phyloP scores from a whole-genome alignment of 1,140 invertebrate species.

The Brachionus plicatilis region DNA sequence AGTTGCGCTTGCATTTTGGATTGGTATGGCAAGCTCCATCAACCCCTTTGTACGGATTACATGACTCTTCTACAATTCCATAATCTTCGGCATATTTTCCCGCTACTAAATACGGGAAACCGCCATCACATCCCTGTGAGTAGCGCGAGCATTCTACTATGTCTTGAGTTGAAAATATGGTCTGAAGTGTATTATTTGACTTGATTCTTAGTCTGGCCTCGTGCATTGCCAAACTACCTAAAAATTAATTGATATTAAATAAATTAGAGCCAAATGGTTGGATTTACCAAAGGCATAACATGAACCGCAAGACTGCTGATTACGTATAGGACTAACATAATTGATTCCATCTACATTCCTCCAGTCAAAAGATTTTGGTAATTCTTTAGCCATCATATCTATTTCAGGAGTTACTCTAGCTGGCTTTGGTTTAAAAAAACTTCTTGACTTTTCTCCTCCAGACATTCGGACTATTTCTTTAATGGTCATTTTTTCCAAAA shows the following conservation, averaged over 20 bases:
- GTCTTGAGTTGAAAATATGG: constrained; percentile 58
- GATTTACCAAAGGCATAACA: constrained; percentile 60
- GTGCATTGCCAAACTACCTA: constrained; percentile 49
- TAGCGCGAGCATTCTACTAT: constrained; percentile 59
- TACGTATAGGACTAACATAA: constrained; percentile 60
- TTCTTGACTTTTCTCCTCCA: constrained; percentile 51
- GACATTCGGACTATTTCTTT: constrained; percentile 50
- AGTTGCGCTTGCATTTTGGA: constrained; percentile 51
- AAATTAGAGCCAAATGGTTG: no score
- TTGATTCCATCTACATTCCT: constrained; percentile 57
- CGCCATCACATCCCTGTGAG: constrained; percentile 57
- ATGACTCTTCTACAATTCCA: constrained; percentile 57
- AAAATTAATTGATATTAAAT: not conserved
- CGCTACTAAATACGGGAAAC: constrained; percentile 60
- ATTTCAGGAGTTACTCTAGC: not conserved
- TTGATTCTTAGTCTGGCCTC: constrained; percentile 54
- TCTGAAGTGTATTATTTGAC: constrained; percentile 55
- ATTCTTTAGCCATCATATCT: constrained; percentile 42
- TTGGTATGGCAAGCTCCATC: constrained; percentile 50
- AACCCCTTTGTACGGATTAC: constrained; percentile 55
- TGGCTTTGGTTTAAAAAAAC: constrained; percentile 38
- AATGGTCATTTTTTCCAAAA: constrained; percentile 51
- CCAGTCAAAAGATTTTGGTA: constrained; percentile 60
- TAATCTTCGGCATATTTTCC: constrained; percentile 59
- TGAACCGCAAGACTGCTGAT: constrained; percentile 58